A percentile compares a stretch with the other conserved stretches of the same genome.
phyloP scores from a whole-genome alignment of 2,113 vertebrate species.

The Labeo rohita region DNA sequence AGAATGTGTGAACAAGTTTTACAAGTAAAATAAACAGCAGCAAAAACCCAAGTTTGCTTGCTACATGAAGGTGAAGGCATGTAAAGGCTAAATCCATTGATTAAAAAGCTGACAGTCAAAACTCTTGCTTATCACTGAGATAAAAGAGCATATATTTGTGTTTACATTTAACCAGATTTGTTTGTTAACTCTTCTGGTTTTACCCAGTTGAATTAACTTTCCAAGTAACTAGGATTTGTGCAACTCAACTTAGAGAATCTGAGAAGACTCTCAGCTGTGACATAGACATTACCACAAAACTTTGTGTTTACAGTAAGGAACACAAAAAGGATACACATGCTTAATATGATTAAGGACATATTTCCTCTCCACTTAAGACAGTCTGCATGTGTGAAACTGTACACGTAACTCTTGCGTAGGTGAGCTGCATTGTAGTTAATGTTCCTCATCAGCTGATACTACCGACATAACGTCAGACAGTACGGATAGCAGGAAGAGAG shows the following conservation, averaged over 20 bases:
- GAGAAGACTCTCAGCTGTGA: not conserved
- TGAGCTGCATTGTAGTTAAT: not conserved
- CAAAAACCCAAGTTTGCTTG: not conserved
- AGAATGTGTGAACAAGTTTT: not conserved
- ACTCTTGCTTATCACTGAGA: not conserved
- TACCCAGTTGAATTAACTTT: slow-evolving; percentile 2
- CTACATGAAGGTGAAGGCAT: not conserved
- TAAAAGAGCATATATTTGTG: not conserved
- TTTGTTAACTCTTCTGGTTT: not conserved
- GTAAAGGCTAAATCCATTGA: not conserved
- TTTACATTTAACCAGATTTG: not conserved
- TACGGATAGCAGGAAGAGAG: too few relatives aligned
- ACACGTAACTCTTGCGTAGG: not conserved
- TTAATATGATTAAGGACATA: not conserved
- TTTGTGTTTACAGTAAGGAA: not conserved
- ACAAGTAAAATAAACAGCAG: not conserved
- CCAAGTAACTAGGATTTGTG: not conserved
- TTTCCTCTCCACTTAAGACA: not conserved
- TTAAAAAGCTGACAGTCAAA: not conserved
- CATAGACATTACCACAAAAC: not conserved
- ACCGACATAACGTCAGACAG: not conserved
- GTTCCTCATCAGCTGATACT: not conserved
- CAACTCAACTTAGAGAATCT: not conserved
- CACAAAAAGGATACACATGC: not conserved
- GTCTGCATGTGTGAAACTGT: not conserved